These are phyloP conservation scores for Zosterops japonicus DNA, from an alignment of 2,113 vertebrate species.

Conservation along the genomic window DNA sequence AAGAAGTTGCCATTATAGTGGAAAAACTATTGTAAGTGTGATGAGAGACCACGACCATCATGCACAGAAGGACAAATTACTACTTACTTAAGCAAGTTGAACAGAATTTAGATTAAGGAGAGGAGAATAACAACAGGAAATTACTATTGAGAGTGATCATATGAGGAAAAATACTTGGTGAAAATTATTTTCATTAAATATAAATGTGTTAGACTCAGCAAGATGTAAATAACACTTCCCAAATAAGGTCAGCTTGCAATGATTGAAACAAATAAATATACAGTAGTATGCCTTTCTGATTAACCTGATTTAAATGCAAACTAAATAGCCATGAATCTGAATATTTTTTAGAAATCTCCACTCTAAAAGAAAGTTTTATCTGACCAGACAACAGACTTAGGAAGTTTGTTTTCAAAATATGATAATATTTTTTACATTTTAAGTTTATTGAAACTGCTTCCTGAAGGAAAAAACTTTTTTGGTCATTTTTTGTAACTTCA, in stretches of 20 bases:
- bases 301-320: neutral
- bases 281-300: neutral
- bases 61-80: neutral
- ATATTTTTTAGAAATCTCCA: neutral
- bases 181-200: constrained; percentile 24
- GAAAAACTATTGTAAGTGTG: neutral
- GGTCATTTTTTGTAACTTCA: neutral
- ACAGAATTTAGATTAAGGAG: neutral
- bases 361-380: neutral
- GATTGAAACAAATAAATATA: neutral
- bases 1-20: neutral
- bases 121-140: neutral
- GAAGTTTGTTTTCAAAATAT: neutral
- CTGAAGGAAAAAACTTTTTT: neutral
- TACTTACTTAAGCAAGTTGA: neutral
- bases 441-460: neutral
- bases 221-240: neutral
- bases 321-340: neutral
- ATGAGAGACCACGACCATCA: neutral
- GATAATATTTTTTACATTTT: neutral
- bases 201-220: neutral
- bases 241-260: neutral
- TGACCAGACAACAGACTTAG: neutral
- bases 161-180: neutral
- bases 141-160: neutral